Conservation (phyloP, 2,113 vertebrate genomes). For the Psettodes erumei region DNA sequence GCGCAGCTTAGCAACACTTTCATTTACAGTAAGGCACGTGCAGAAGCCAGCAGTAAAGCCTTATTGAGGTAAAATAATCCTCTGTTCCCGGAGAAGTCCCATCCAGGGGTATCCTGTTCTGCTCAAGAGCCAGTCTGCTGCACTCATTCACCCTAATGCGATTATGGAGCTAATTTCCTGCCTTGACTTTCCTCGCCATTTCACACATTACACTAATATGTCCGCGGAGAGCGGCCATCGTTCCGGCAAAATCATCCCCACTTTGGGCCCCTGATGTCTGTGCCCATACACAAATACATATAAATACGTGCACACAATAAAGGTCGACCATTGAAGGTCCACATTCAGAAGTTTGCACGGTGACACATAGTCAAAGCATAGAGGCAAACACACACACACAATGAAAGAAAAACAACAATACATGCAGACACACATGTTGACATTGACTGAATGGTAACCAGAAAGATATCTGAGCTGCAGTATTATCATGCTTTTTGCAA, state of each 20-base stretch:
- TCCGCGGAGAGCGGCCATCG: conserved; percentile 68
- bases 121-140: conserved; percentile 84
- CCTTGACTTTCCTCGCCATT: conserved; percentile 88
- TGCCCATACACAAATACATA: conserved; percentile 27
- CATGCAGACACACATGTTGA: conserved; percentile 19
- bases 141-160: conserved; percentile 90
- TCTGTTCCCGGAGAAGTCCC: conserved; percentile 85
- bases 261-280: conserved; percentile 18
- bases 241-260: conserved; percentile 24
- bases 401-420: conserved; percentile 1
- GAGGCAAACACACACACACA: not conserved
- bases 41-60: conserved; percentile 51
- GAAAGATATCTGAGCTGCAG: conserved; percentile 48
- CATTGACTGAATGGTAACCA: conserved; percentile 40
- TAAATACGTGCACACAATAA: conserved; percentile 4
- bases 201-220: conserved; percentile 87
- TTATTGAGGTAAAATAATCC: conserved; percentile 76
- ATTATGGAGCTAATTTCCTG: conserved; percentile 96
- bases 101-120: conserved; percentile 84
- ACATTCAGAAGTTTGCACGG: not conserved
- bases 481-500: conserved; percentile 38
- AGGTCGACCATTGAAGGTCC: not conserved
- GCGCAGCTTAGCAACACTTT: conserved; percentile 49
- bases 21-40: conserved; percentile 72
- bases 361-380: not conserved